Evolutionary conservation across 2,113 vertebrate genomes (phyloP).

Genomic region (Leuciscus idus): DNA sequence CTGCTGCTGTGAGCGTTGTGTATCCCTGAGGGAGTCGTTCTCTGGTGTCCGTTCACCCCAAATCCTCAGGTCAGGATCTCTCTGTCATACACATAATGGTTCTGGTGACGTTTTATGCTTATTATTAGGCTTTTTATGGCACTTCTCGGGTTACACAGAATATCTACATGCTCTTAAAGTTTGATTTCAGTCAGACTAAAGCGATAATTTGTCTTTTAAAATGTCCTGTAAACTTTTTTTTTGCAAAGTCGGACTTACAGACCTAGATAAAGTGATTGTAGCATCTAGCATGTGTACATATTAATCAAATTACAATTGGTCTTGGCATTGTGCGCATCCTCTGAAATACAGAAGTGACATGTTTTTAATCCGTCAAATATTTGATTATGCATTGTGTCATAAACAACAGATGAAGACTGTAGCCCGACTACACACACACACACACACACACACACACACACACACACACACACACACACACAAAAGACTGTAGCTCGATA

Average conservation of each 20-base stretch:
- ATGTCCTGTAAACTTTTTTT: not conserved
- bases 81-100: not conserved
- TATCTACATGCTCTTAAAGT: not conserved
- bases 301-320: not conserved
- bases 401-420: not conserved
- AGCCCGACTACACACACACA: not conserved
- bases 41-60: conserved; percentile 26
- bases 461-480: no score
- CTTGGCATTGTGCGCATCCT: not conserved
- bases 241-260: not conserved
- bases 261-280: not conserved
- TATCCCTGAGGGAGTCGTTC: conserved; percentile 30
- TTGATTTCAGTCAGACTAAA: not conserved
- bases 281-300: not conserved
- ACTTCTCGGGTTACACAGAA: not conserved
- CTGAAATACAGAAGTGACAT: not conserved
- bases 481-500: not conserved
- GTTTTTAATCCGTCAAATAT: conserved; percentile 1
- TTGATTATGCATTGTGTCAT: not conserved
- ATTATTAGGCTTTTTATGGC: not conserved
- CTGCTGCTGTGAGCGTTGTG: conserved; percentile 32
- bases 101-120: not conserved
- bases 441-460: no score
- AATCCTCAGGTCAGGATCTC: not conserved
- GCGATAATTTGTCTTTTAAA: not conserved